Percentiles rank a stretch among this genome's conserved stretches.
phyloP scores from a whole-genome alignment of 2,888 invertebrate genomes.

The Mythimna vitellina region DNA sequence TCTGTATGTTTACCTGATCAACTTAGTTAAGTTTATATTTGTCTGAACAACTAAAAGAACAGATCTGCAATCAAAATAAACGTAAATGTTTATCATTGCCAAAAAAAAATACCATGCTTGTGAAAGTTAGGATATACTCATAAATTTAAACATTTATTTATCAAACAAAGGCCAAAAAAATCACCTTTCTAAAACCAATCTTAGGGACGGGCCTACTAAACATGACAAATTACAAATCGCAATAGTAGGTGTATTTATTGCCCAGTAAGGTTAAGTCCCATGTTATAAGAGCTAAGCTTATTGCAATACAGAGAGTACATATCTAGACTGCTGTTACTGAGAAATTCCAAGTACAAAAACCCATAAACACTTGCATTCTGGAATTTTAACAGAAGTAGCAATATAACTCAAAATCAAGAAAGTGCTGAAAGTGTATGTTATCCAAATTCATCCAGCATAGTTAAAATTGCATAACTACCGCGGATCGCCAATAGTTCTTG shows the following conservation, averaged over 20 bases:
- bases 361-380: not conserved
- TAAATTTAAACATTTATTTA: not conserved
- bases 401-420: not conserved
- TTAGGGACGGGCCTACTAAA: not conserved
- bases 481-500: conserved; percentile 89
- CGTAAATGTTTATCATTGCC: not conserved
- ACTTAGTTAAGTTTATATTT: too few species aligned
- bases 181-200: too few species aligned
- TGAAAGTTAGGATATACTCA: not conserved
- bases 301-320: not conserved
- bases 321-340: not conserved
- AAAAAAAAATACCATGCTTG: not conserved
- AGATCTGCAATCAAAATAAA: not conserved
- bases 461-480: conserved; percentile 83
- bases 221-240: too few species aligned
- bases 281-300: not conserved
- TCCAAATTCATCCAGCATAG: not conserved
- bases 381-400: not conserved
- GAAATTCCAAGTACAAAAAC: not conserved
- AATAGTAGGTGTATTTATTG: too few species aligned
- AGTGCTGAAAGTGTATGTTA: not conserved
- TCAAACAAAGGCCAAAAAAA: not conserved
- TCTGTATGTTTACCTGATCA: not conserved
- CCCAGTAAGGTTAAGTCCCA: too few species aligned
- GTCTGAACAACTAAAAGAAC: not conserved